Conservation (phyloP, 2,113 vertebrate species). For the Brachirus orientalis region DNA sequence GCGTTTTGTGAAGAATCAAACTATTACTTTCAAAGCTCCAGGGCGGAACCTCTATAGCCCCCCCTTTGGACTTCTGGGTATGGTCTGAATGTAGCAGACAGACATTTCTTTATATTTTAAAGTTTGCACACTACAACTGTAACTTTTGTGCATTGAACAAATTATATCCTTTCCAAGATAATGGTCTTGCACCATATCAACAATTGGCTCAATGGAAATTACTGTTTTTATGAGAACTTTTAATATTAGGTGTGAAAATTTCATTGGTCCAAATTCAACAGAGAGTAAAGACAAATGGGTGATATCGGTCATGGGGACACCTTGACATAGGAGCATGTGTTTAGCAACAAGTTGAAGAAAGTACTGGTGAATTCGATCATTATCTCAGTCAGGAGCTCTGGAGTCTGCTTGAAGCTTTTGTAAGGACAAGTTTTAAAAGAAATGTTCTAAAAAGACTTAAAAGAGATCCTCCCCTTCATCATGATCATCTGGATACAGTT, state of each 20-base stretch:
- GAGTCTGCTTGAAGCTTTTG: constrained; percentile 13
- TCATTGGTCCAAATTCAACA: not conserved
- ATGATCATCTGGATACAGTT: constrained; percentile 80
- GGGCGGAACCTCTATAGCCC: no score
- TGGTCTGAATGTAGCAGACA: no score
- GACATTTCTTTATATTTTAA: no score
- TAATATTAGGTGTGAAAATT: not conserved
- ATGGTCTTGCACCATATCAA: not conserved
- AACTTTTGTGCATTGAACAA: not conserved
- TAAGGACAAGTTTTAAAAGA: no score
- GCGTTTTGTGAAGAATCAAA: not conserved
- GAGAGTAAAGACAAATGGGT: not conserved
- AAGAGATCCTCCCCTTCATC: constrained; percentile 32
- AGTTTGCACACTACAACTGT: no score
- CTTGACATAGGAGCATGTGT: not conserved
- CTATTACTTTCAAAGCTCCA: not conserved
- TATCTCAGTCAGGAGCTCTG: constrained; percentile 54
- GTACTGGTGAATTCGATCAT: constrained; percentile 16
- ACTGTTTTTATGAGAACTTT: not conserved
- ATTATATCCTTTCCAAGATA: not conserved
- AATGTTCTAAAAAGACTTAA: constrained; percentile 16
- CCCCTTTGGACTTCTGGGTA: no score
- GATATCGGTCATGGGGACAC: not conserved
- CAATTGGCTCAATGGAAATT: not conserved
- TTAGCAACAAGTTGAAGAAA: constrained; percentile 43